Conservation (phyloP, 2,888 invertebrate species). For the Plutella xylostella region DNA sequence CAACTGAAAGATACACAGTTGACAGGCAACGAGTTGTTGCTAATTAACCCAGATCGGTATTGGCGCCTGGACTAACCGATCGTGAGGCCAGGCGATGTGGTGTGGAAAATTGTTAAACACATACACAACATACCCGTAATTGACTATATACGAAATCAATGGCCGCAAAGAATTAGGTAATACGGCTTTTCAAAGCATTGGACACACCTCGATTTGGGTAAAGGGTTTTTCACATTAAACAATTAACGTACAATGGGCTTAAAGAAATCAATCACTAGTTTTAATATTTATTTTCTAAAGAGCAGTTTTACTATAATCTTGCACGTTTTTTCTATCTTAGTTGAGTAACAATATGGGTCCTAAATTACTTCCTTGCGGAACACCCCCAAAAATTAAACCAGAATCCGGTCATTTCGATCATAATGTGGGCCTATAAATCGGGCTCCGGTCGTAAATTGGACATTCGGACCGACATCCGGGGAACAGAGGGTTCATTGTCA, state of each 20-base stretch:
- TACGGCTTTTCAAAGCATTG: no score
- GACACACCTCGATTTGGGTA: no score
- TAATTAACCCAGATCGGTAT: constrained; percentile 33
- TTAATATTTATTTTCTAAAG: no score
- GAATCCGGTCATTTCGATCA: neutral
- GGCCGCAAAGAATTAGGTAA: no score
- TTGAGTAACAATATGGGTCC: no score
- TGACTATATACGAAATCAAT: no score
- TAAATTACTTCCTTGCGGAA: neutral
- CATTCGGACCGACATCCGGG: constrained; percentile 35
- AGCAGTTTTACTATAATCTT: no score
- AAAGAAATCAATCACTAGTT: no score
- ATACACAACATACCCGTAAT: no score
- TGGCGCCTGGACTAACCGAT: neutral
- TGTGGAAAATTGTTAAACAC: neutral
- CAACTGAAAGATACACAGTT: neutral
- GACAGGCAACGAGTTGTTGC: constrained; percentile 24
- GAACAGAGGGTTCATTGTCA: constrained; percentile 3
- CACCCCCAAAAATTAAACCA: constrained; percentile 2
- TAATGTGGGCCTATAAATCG: constrained; percentile 30
- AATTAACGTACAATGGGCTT: no score
- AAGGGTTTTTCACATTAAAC: no score
- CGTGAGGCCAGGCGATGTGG: neutral
- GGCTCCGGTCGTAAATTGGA: constrained; percentile 60
- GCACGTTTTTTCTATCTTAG: no score